phyloP scores from a whole-genome alignment of 2,113 vertebrate species.

The Crotalus helleri region DNA sequence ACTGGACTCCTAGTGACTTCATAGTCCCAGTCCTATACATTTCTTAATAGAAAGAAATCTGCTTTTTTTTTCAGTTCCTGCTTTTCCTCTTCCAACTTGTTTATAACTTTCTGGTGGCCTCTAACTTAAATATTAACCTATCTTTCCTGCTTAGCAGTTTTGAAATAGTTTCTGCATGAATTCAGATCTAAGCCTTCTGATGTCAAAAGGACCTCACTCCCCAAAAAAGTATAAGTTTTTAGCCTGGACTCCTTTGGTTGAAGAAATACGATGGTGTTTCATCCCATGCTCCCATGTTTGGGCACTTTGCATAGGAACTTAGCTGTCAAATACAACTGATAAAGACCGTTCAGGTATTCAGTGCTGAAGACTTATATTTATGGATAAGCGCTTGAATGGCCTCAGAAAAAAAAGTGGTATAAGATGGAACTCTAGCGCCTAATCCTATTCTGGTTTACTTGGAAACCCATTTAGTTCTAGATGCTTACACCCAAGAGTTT shows the following conservation, averaged over 20 bases:
- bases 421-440: not conserved
- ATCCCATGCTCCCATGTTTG: not conserved
- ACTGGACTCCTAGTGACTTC: not conserved
- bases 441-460: not conserved
- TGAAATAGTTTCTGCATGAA: not conserved
- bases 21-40: not conserved
- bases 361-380: not conserved
- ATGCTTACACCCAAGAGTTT: not conserved
- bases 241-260: not conserved
- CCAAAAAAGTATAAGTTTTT: not conserved
- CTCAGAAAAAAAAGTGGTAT: not conserved
- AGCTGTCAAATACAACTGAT: not conserved
- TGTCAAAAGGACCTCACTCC: no score
- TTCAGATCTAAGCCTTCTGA: not conserved
- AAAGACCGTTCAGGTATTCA: not conserved
- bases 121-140: not conserved
- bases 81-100: not conserved
- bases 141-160: not conserved
- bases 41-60: not conserved
- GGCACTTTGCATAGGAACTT: not conserved
- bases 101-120: not conserved
- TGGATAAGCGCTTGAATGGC: not conserved
- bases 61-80: not conserved
- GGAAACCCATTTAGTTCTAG: not conserved
- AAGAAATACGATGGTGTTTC: not conserved